phyloP scores from a whole-genome alignment of 2,113 vertebrate genomes.

The Pygoscelis adeliae region DNA sequence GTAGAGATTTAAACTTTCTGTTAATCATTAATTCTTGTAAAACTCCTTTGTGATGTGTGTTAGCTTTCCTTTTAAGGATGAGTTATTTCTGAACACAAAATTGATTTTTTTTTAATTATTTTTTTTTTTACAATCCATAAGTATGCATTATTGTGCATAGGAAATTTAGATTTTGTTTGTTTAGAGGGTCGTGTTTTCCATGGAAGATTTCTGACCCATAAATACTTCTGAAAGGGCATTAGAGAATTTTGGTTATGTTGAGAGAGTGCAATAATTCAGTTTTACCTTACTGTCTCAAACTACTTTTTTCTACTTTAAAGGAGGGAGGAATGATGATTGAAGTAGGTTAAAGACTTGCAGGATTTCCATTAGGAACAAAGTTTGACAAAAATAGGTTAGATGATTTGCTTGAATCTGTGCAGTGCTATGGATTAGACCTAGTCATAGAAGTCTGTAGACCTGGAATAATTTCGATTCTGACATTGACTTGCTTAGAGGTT shows the following conservation, averaged over 20 bases:
- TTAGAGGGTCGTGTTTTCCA: not conserved
- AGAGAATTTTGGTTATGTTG: not conserved
- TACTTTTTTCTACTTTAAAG: not conserved
- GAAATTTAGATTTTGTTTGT: not conserved
- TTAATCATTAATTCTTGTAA: not conserved
- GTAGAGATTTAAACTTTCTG: constrained; percentile 37
- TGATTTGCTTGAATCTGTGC: constrained; percentile 26
- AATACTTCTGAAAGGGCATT: not conserved
- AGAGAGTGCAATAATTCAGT: not conserved
- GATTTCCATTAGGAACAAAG: constrained; percentile 34
- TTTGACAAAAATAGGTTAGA: constrained; percentile 63
- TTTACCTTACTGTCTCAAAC: not conserved
- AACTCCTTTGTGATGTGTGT: not conserved
- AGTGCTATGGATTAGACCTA: constrained; percentile 48
- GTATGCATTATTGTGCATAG: not conserved
- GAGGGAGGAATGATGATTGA: constrained; percentile 16
- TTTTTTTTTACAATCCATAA: not conserved
- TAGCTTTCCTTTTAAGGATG: not conserved
- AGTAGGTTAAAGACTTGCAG: constrained; percentile 57
- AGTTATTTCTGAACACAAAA: not conserved
- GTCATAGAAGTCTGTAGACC: not conserved
- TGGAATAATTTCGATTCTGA: constrained; percentile 35
- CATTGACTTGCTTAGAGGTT: constrained; percentile 47
- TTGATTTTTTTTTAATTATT: not conserved
- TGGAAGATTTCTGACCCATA: not conserved